phyloP scores from a whole-genome alignment of 2,797 vertebrate genomes.

The Parambassis ranga region DNA sequence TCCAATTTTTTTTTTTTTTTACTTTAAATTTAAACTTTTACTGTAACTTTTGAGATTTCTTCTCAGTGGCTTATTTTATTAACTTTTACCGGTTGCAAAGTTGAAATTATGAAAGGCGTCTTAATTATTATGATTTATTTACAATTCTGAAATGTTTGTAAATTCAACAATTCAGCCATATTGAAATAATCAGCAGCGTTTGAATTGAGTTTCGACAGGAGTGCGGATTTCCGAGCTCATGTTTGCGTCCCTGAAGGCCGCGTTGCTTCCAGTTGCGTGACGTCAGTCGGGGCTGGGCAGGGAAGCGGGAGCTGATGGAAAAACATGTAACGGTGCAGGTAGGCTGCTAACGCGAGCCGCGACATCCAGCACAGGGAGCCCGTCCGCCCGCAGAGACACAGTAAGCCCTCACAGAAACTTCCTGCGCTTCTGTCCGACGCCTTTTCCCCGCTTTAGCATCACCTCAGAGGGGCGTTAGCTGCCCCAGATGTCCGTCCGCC shows the following conservation, averaged over 20 bases:
- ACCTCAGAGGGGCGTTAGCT: background rate
- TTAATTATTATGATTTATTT: no score
- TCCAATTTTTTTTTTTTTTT: no score
- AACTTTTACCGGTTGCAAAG: no score
- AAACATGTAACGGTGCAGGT: conserved; percentile 54
- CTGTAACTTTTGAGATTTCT: no score
- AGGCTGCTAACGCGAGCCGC: conserved; percentile 5
- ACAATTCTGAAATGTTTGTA: no score
- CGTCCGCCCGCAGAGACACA: conserved; percentile 6
- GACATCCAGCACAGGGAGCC: conserved; percentile 28
- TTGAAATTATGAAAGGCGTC: no score
- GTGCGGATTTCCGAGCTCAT: background rate
- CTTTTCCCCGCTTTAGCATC: background rate
- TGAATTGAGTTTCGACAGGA: background rate
- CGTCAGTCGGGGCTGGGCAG: conserved; percentile 59
- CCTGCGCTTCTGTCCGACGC: fast-evolving
- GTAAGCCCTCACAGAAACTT: conserved; percentile 36
- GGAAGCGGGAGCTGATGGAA: conserved; percentile 13
- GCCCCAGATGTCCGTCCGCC: background rate
- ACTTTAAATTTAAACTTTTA: no score
- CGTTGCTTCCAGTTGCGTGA: conserved; percentile 53
- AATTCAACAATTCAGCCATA: no score
- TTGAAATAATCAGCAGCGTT: no score
- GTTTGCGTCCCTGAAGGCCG: conserved; percentile 25
- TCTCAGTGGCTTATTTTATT: no score